phyloP scores from a whole-genome alignment of 2,888 invertebrate species.

The Cephonodes hylas region DNA sequence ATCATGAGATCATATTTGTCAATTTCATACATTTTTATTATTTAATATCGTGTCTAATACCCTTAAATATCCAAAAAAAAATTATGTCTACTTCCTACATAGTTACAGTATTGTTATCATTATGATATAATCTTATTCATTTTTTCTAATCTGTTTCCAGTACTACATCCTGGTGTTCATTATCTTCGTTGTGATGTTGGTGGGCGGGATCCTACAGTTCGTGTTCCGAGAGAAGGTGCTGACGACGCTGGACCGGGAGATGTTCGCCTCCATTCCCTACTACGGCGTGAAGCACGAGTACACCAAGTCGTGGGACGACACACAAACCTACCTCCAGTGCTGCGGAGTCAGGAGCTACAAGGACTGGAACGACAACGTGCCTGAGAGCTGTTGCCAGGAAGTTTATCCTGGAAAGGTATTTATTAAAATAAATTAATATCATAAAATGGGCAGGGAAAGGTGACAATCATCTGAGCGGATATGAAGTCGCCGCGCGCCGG shows the following conservation, averaged over 20 bases:
- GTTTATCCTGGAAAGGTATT: conserved; percentile 78
- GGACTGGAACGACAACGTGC: conserved; percentile 88
- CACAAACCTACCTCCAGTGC: conserved; percentile 91
- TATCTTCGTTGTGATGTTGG: conserved; percentile 93
- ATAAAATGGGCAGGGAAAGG: no score
- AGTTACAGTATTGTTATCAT: no score
- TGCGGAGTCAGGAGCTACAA: conserved; percentile 89
- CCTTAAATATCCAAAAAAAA: no score
- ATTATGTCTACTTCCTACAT: no score
- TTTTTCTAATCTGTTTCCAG: no score
- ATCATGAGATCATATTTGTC: no score
- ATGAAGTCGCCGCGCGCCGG: no score
- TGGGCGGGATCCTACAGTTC: conserved; percentile 94
- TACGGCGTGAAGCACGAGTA: conserved; percentile 87
- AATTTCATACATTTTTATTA: no score
- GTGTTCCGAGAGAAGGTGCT: conserved; percentile 93
- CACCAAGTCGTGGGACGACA: conserved; percentile 92
- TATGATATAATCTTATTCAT: no score
- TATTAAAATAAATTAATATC: no score
- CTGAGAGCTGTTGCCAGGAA: conserved; percentile 89
- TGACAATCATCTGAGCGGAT: no score
- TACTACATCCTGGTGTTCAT: conserved; percentile 94
- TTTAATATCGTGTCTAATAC: no score
- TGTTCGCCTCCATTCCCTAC: conserved; percentile 87
- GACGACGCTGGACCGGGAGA: conserved; percentile 87